Base-by-base conservation (phyloP, 2,113 vertebrate genomes). In the Pedionomus torquatus region DNA sequence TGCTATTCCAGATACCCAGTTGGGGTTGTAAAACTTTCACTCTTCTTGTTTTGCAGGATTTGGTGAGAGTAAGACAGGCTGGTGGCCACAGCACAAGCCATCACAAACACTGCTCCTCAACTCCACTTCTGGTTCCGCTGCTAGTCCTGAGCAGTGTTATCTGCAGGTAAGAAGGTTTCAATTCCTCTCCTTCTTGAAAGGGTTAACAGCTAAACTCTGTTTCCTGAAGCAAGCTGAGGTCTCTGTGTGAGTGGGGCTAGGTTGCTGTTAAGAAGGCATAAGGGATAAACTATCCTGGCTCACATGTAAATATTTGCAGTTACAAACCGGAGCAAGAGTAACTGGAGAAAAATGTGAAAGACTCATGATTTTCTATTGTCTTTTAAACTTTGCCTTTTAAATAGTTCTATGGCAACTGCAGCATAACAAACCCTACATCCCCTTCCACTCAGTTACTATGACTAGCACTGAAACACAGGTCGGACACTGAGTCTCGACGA, bases 221-320 rank as follows among this genome's bases (percentile, higher is more conserved):
- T 89, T 46, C 33, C 66, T 78, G 82, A 54, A 89, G 37, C 39
- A 86, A 66, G 23, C 52, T 86, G 68, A 94, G 31, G 54, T 75
- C 41, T 89, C 63, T 54, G 1, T 55, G 68, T 60, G 55, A 91
- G 49, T 11, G 17, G 54, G 44, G 26, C 44, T 86, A 26, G 4
- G 0, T 71, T 92, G 69, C 61, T 89, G 21, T 87, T 91, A 65
- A 91, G 37, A 60, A 90, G 11, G 57, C 83, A 75, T 17, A 26
- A 96, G 11, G 44, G 66, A 94, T 96, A 97, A 97, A 96, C 93
- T 82, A 41, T 94, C 58, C 57, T 83, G 74, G 49, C 31, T 87
- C 51, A 74, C 51, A 51, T 17, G 33, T 94, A 96, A 96, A 96
- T 91, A 95, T 95, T 96, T 96, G 63, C 30, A 61, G 54, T 91